A percentile compares a stretch with the other conserved stretches of the same genome.
Evolutionary conservation across 1,140 invertebrate species (phyloP).

Genomic region (Ceratina japonica): DNA sequence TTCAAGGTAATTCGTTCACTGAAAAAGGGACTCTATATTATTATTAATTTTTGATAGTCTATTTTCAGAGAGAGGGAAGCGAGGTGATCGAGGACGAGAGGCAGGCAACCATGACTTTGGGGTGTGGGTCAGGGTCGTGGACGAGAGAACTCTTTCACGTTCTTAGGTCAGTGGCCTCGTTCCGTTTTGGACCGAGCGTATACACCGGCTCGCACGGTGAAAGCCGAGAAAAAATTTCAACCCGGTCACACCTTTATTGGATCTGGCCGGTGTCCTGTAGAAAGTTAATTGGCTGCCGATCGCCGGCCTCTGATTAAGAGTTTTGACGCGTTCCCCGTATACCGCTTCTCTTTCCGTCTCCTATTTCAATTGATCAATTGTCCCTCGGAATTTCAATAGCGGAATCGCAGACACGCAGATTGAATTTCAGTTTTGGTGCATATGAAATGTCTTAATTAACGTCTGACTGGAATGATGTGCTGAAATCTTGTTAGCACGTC

Average conservation of each 20-base stretch:
- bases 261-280: slow-evolving; percentile 44
- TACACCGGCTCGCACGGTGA: slow-evolving; percentile 54
- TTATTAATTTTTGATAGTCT: not conserved
- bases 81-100: slow-evolving; percentile 17
- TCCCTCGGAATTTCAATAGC: not conserved
- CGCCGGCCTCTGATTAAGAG: slow-evolving; percentile 35
- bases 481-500: not conserved
- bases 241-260: slow-evolving; percentile 59
- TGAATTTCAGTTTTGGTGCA: no score
- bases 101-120: slow-evolving; percentile 36
- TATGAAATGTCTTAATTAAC: no score
- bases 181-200: slow-evolving; percentile 48
- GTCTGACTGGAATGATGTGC: no score
- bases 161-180: slow-evolving; percentile 61
- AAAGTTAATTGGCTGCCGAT: slow-evolving; percentile 58
- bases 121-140: slow-evolving; percentile 66
- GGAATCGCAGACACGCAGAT: not conserved
- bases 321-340: slow-evolving; percentile 1
- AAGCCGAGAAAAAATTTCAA: slow-evolving; percentile 67
- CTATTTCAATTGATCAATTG: not conserved
- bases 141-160: slow-evolving; percentile 35
- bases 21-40: not conserved
- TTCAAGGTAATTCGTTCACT: not conserved
- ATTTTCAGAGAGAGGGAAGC: no score
- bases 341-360: not conserved